Percentiles rank a stretch among this genome's conserved stretches.
These are phyloP conservation scores for Natator depressus DNA, from an alignment of 2,113 vertebrate genomes.

Conservation along the genomic window DNA sequence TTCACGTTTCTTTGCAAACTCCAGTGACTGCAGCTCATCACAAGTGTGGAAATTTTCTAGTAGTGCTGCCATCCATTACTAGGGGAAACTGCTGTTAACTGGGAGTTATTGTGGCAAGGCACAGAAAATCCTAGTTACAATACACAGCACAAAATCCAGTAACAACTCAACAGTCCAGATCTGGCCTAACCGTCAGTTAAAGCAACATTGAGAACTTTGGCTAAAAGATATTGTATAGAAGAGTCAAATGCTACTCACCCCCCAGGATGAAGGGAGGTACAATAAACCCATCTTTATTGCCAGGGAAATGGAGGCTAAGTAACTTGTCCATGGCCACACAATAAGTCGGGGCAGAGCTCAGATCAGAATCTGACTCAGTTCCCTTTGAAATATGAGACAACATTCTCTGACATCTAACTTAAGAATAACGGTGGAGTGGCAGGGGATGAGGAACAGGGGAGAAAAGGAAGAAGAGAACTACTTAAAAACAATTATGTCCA, in stretches of 20 bases:
- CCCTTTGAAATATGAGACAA: slow-evolving; percentile 4
- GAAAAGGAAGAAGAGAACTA: neutral
- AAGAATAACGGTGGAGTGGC: neutral
- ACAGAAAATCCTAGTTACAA: neutral
- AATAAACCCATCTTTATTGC: slow-evolving; percentile 49
- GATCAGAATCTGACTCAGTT: neutral
- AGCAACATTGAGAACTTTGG: neutral
- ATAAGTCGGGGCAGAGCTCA: neutral
- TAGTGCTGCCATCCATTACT: rapidly evolving
- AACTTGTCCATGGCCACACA: neutral
- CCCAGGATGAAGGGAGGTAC: neutral
- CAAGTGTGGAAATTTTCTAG: neutral
- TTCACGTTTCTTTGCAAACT: rapidly evolving
- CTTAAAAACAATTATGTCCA: neutral
- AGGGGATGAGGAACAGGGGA: neutral
- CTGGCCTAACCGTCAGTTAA: neutral
- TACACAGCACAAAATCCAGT: slow-evolving; percentile 11
- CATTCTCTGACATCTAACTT: neutral
- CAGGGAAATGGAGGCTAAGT: slow-evolving; percentile 32
- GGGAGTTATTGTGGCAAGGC: neutral
- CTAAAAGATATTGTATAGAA: neutral
- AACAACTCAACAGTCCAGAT: neutral
- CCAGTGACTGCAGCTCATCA: rapidly evolving
- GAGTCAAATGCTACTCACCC: slow-evolving; percentile 13
- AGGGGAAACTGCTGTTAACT: neutral